Percentiles rank a stretch among this genome's conserved stretches.
Conservation (phyloP, 2,113 vertebrate genomes). For the Clarias gariepinus region DNA sequence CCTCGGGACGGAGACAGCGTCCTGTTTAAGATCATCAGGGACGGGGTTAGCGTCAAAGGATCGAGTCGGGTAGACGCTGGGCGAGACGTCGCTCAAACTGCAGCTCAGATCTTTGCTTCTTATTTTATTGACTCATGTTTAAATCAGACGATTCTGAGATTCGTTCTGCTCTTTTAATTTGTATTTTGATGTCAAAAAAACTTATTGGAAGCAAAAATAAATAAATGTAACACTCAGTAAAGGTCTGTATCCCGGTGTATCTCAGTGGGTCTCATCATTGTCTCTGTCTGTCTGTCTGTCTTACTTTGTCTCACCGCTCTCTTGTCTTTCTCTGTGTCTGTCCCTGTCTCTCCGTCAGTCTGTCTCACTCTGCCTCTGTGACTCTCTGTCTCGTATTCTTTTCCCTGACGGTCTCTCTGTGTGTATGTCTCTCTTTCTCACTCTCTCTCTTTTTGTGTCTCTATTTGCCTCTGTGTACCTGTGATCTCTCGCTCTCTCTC, state of each 20-base stretch:
- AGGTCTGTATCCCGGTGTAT: not conserved
- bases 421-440: not conserved
- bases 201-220: not conserved
- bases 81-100: not conserved
- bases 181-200: not conserved
- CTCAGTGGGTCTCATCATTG: not conserved
- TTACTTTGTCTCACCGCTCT: not conserved
- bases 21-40: not conserved
- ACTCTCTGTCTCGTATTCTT: not conserved
- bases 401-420: not conserved
- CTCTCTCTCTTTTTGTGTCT: not conserved
- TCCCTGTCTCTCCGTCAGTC: no score
- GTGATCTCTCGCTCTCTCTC: not conserved
- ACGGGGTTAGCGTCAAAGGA: not conserved
- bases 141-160: not conserved
- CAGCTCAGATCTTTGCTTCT: not conserved
- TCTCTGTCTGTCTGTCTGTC: not conserved
- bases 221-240: not conserved
- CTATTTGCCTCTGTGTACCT: not conserved
- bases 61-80: not conserved
- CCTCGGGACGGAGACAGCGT: not conserved
- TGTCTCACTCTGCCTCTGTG: no score
- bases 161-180: not conserved
- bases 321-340: not conserved
- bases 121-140: conserved; percentile 14